Conservation (phyloP, 2,113 vertebrate species). For the Grammomys surdaster region DNA sequence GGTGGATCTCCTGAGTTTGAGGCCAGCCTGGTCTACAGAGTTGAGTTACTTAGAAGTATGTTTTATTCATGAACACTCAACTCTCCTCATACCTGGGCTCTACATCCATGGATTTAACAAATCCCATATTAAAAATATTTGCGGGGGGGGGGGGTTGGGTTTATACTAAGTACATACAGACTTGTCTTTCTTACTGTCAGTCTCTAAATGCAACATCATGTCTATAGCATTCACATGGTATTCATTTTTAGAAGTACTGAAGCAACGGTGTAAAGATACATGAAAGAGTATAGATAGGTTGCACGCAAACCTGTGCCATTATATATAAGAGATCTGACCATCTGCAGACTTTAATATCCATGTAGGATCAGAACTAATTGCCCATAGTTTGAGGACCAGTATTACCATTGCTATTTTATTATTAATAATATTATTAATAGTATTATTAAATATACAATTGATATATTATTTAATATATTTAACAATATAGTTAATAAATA, state of each 20-base stretch:
- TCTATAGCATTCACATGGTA: not conserved
- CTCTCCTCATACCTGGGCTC: not conserved
- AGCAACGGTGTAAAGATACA: not conserved
- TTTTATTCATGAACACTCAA: constrained; percentile 42
- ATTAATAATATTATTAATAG: not conserved
- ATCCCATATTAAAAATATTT: not conserved
- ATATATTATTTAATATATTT: not conserved
- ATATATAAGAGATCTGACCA: not conserved
- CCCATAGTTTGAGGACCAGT: not conserved
- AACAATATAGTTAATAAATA: too few species aligned
- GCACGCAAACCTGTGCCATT: not conserved
- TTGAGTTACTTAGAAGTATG: not conserved
- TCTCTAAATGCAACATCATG: not conserved
- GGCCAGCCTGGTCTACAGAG: not conserved
- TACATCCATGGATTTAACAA: not conserved
- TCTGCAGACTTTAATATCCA: not conserved
- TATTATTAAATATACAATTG: not conserved
- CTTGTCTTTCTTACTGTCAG: not conserved
- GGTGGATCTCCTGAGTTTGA: not conserved
- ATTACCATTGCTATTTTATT: not conserved
- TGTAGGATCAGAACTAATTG: not conserved
- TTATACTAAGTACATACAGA: not conserved
- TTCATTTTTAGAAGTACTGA: not conserved
- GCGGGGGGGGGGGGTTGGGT: not conserved
- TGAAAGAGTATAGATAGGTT: not conserved